Percentiles rank a stretch among this genome's conserved stretches.
Evolutionary conservation across 2,113 vertebrate genomes (phyloP).

Genomic region (Sialia sialis): DNA sequence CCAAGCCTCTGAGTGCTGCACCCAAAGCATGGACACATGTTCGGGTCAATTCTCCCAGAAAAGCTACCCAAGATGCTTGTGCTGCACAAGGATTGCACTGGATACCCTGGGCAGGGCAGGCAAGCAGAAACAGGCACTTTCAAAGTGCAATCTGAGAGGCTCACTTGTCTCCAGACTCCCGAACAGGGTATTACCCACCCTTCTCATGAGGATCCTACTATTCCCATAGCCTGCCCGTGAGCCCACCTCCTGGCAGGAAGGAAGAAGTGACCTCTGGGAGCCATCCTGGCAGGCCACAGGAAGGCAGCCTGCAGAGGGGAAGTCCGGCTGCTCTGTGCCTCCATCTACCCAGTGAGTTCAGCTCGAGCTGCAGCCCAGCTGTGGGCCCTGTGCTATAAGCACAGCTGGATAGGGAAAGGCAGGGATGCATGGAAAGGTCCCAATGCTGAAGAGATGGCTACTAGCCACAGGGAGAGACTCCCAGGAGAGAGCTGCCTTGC

Average conservation of each 20-base stretch:
- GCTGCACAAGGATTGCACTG: not conserved
- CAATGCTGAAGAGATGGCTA: not conserved
- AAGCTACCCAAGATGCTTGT: not conserved
- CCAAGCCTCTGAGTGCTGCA: not conserved
- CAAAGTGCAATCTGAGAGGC: accelerated
- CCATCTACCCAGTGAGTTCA: not conserved
- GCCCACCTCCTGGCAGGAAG: not conserved
- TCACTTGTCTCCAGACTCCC: not conserved
- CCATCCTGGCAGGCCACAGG: not conserved
- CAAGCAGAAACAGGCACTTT: not conserved
- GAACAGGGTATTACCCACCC: not conserved
- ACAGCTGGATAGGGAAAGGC: not conserved
- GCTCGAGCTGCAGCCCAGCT: accelerated
- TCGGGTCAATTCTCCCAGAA: not conserved
- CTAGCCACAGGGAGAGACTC: not conserved
- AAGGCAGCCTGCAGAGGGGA: not conserved
- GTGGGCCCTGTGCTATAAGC: not conserved
- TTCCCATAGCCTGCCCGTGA: not conserved
- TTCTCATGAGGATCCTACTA: not conserved
- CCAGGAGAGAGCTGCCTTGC: not conserved
- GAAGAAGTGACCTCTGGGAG: not conserved
- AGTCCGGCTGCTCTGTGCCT: not conserved
- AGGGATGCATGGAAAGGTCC: not conserved
- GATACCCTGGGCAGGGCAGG: not conserved
- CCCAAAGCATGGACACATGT: accelerated